phyloP scores from a whole-genome alignment of 2,888 invertebrate species.

The Ochlodes sylvanus region DNA sequence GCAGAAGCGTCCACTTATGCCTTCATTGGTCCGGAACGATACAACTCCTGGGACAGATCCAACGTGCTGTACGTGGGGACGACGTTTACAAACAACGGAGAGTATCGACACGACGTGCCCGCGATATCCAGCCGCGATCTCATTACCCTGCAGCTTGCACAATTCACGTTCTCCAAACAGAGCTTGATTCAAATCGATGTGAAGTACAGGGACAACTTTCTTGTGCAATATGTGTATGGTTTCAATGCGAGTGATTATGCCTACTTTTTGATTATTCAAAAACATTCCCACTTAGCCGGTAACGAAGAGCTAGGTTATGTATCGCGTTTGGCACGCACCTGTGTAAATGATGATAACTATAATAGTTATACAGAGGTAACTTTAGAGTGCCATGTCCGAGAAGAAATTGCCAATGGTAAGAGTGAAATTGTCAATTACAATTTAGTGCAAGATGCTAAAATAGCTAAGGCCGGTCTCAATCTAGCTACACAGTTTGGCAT shows the following conservation, averaged over 20 bases:
- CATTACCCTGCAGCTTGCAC: slow-evolving; percentile 91
- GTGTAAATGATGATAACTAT: slow-evolving; percentile 97
- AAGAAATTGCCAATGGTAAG: slow-evolving; percentile 82
- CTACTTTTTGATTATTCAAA: slow-evolving; percentile 98
- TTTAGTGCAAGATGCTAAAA: slow-evolving; percentile 96
- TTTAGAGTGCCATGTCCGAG: slow-evolving; percentile 91
- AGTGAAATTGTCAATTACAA: slow-evolving; percentile 90
- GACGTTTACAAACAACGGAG: slow-evolving; percentile 96
- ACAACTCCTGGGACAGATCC: slow-evolving; percentile 92
- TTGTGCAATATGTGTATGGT: slow-evolving; percentile 98
- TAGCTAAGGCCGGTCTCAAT: slow-evolving; percentile 93
- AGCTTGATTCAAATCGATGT: slow-evolving; percentile 95
- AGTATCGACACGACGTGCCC: slow-evolving; percentile 96
- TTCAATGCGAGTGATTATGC: slow-evolving; percentile 98
- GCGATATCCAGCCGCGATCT: slow-evolving; percentile 95
- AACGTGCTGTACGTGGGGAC: slow-evolving; percentile 97
- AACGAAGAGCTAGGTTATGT: slow-evolving; percentile 96
- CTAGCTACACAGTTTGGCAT: slow-evolving; percentile 93
- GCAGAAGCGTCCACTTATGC: slow-evolving; percentile 95
- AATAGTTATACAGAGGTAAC: slow-evolving; percentile 99
- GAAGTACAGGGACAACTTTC: slow-evolving; percentile 96
- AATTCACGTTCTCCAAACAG: slow-evolving; percentile 93
- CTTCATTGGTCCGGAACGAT: slow-evolving; percentile 95
- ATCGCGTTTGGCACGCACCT: slow-evolving; percentile 95
- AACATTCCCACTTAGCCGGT: slow-evolving; percentile 94